Percentiles rank a stretch among this genome's conserved stretches.
Evolutionary conservation across 2,888 invertebrate species (phyloP).

Genomic region (Deroplatys truncata): DNA sequence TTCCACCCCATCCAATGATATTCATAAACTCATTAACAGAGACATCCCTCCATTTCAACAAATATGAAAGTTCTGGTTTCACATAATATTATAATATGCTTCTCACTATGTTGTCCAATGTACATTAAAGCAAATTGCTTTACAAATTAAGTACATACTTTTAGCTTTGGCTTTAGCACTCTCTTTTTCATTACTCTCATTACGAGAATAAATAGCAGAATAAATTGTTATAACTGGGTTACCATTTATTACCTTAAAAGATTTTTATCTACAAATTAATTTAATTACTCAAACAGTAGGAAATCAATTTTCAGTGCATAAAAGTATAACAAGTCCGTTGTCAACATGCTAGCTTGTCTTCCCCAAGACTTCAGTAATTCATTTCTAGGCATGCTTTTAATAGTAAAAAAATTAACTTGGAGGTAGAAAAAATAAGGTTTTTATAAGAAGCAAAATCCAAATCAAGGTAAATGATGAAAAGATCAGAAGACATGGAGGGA

Average conservation of each 20-base stretch:
- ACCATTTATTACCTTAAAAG: background rate
- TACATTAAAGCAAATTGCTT: background rate
- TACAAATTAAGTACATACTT: background rate
- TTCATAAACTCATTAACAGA: background rate
- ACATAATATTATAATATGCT: background rate
- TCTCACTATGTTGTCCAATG: background rate
- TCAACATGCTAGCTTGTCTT: background rate
- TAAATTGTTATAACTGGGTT: background rate
- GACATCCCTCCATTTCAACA: background rate
- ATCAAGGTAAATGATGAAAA: background rate
- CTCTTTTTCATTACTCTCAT: background rate
- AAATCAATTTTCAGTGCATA: background rate
- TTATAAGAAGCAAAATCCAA: conserved; percentile 11
- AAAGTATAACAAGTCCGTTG: background rate
- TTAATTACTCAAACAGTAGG: background rate
- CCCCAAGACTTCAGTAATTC: background rate
- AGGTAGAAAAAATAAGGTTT: background rate
- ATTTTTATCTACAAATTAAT: background rate
- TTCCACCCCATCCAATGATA: background rate
- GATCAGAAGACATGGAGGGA: background rate
- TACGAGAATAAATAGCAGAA: background rate
- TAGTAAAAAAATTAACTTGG: background rate
- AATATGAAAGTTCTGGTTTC: background rate
- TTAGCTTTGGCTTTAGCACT: background rate
- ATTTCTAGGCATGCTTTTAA: conserved; percentile 1